Evolutionary conservation across 2,113 vertebrate species (phyloP).

Genomic region (Myotis brandtii): DNA sequence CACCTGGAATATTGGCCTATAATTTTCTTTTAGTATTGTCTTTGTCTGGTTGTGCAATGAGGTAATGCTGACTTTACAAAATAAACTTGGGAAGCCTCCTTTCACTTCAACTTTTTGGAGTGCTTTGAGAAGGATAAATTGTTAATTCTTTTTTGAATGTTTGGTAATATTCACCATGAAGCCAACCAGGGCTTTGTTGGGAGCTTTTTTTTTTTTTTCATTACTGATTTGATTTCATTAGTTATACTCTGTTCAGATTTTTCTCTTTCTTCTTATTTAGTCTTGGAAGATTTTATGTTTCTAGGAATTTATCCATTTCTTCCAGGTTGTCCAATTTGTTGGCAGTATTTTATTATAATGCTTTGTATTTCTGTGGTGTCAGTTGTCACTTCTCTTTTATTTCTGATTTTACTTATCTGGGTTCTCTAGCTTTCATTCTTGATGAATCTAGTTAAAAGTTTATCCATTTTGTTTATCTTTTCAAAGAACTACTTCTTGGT

Average conservation of each 20-base stretch:
- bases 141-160: background rate
- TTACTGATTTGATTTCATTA: background rate
- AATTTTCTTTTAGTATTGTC: background rate
- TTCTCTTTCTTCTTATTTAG: background rate
- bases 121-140: background rate
- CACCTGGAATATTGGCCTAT: background rate
- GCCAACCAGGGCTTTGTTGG: background rate
- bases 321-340: background rate
- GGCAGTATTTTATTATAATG: background rate
- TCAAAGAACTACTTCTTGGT: background rate
- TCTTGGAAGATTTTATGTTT: background rate
- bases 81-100: background rate
- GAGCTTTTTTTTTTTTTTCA: background rate
- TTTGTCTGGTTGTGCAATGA: background rate
- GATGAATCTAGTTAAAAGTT: background rate
- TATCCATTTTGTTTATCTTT: background rate
- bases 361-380: background rate
- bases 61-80: background rate
- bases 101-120: background rate
- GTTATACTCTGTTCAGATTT: background rate
- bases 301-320: background rate
- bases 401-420: background rate
- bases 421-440: background rate
- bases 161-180: background rate
- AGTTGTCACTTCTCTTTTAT: background rate